Evolutionary conservation across 2,113 vertebrate species (phyloP), one percentile per base, ranked within the genome.

Genomic region (Pagrus major): DNA sequence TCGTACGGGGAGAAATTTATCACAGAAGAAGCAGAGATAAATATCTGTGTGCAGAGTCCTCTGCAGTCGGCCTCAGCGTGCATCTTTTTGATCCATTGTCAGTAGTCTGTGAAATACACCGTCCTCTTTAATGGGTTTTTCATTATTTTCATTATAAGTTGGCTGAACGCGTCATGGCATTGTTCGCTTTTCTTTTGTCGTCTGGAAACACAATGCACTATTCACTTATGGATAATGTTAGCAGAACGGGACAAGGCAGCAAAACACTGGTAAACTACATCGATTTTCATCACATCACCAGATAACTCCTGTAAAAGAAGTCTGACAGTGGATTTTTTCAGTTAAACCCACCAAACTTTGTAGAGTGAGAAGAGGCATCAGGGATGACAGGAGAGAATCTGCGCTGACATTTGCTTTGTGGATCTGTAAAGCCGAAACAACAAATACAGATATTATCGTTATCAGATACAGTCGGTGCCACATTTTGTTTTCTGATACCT

Each of bases 351-450:
- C 25, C 8, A 54, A 59, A 55, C 29, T 61, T 63, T 51, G 58
- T 6, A 14, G 61, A 33, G 46, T 71, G 55, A 56, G 3, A 35
- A 11, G 41, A 61, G 20, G 59, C 54, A 60, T 71, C 68, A 4
- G 47, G 29, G 31, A 44, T 18, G 69, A 71, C 71, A 21, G 58
- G 12, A 64, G 76, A 66, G 66, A 67, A 49, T 83, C 73, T 56
- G 1, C 7, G 41, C 63, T 84, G 80, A 73, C 77, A 79, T 88
- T 85, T 86, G 41, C 56, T 73, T 74, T 86, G 70, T 46, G 51
- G 58, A 73, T 71, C 21, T 11, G 64, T 10, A 23, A 33, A 29
- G 54, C 72, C 60, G 46, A 87, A 76, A 80, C 68, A 87, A 87
- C 71, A 83, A 66, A 72, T 14, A 29, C 60, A 65, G 69, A 68